Conservation (phyloP, 2,797 vertebrate species). For the Anguilla marmorata region DNA sequence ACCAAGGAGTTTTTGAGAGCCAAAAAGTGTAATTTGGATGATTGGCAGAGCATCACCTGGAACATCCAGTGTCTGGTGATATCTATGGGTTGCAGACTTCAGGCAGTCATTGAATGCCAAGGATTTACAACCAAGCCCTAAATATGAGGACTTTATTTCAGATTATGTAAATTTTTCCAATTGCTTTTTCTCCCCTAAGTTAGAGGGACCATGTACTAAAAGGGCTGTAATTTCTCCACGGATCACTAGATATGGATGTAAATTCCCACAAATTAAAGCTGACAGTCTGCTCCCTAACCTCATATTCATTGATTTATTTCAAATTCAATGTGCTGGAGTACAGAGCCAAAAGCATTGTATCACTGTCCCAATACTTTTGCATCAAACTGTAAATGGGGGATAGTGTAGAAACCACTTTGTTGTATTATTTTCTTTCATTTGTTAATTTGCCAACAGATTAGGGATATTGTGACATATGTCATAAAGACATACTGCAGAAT, state of each 20-base stretch:
- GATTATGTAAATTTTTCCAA: not conserved
- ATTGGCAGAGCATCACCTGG: not conserved
- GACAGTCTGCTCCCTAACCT: not conserved
- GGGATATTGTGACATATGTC: not conserved
- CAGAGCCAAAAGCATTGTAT: not conserved
- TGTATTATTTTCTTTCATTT: slow-evolving; percentile 1
- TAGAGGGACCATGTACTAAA: not conserved
- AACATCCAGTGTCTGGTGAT: not conserved
- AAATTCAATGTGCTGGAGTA: not conserved
- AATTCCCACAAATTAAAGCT: not conserved
- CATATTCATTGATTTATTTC: not conserved
- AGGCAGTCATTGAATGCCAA: not conserved
- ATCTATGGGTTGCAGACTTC: not conserved
- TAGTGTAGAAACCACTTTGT: not conserved
- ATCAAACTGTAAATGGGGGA: not conserved
- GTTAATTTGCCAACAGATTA: not conserved
- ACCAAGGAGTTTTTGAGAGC: no score
- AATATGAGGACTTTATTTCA: not conserved
- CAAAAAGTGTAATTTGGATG: no score
- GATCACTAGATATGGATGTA: not conserved
- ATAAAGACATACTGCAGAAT: slow-evolving; percentile 4
- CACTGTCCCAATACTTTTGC: not conserved
- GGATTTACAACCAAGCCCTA: not conserved
- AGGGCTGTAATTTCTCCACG: not conserved
- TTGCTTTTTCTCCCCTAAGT: no score